A percentile compares a stretch with the other conserved stretches of the same genome.
Evolutionary conservation across 2,113 vertebrate species (phyloP).

Genomic region (Erythrocercus mccallii): DNA sequence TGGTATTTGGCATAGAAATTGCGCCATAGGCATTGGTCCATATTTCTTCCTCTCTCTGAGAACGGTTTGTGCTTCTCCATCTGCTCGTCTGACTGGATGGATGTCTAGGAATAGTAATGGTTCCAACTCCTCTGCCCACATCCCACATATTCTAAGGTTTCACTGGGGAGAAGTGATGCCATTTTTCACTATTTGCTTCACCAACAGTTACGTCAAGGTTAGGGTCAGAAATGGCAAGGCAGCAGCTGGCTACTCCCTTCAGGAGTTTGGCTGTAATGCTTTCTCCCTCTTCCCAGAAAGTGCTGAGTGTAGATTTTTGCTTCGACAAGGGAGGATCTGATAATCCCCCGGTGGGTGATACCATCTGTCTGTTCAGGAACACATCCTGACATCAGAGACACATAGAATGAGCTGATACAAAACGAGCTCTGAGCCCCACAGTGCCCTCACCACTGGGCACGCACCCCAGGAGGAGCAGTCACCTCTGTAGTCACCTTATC

Average conservation of each 20-base stretch:
- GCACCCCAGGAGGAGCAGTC: background rate
- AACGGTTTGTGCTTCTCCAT: conserved; percentile 56
- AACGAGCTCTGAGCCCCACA: background rate
- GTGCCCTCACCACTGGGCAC: background rate
- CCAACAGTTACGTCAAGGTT: background rate
- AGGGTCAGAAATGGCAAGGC: conserved; percentile 11
- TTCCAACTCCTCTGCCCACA: background rate
- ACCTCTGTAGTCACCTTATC: rapidly evolving
- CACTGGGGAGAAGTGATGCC: background rate
- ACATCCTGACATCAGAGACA: background rate
- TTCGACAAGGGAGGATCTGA: background rate
- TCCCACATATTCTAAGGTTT: background rate
- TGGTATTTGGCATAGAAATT: background rate
- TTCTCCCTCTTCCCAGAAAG: background rate
- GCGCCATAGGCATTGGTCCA: conserved; percentile 32
- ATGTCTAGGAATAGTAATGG: conserved; percentile 51
- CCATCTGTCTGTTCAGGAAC: conserved; percentile 51
- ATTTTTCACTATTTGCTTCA: background rate
- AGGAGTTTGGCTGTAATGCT: conserved; percentile 16
- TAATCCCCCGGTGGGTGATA: conserved; percentile 13
- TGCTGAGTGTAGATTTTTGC: conserved; percentile 31
- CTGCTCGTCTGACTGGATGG: conserved; percentile 48
- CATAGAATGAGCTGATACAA: background rate
- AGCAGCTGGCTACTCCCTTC: conserved; percentile 3
- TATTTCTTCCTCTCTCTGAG: conserved; percentile 24